Base-by-base conservation (phyloP, 2,113 vertebrate species). In the Tympanuchus pallidicinctus region DNA sequence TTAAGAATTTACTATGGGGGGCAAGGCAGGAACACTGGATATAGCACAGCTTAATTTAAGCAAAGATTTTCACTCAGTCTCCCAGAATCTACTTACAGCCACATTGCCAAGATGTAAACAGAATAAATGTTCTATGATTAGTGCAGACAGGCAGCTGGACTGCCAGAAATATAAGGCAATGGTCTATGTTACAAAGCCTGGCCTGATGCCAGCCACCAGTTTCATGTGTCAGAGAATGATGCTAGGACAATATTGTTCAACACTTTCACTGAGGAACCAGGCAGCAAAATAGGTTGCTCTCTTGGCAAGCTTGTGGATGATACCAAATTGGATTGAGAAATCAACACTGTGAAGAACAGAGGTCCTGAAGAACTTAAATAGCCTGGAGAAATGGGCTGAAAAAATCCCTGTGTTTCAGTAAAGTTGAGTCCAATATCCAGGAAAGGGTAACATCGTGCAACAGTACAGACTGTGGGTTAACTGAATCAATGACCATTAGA, bases 11-110 rank as follows among this genome's bases (percentile, higher is more conserved):
- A 61, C 50, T 73, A 27, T 63, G 13, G 8, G 4, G 27, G 25
- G 22, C 17, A 77, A 63, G 7, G 15, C 16, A 1, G 63, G 38
- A 64, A 20, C 4, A 79, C 19, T 0, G 0, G 8, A 7, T 47
- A 6, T 21, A 57, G 42, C 1, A 45, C 2, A 69, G 30, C 13
- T 69, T 69, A 43, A 43, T 30, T 52, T 6, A 6, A 82, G 32
- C 9, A 69, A 61, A 52, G 38, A 20, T 5, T 82, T 79, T 76
- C 13, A 42, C 28, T 42, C 8, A 22, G 4, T 66, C 36, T 66
- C 8, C 10, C 2, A 3, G 21, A 82, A 85, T 10, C 28, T 4
- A 13, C 4, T 38, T 18, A 5, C 3, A 67, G 20, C 2, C 12
- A 78, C 56, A 42, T 20, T 63, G 6, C 3, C 21, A 72, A 8